Conservation (phyloP, 2,113 vertebrate genomes). For the Theristicus caerulescens region DNA sequence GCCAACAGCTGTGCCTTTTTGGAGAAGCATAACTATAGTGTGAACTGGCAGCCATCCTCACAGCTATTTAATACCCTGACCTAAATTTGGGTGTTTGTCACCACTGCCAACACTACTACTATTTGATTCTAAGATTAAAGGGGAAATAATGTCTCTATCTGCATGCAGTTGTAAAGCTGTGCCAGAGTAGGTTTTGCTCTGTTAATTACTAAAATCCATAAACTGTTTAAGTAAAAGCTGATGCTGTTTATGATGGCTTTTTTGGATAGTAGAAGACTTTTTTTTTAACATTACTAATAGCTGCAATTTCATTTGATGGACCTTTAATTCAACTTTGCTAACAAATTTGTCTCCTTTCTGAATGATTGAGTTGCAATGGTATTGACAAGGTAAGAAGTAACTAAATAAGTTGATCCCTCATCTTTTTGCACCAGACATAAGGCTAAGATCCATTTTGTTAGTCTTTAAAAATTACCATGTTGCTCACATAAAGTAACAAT, state of each 20-base stretch:
- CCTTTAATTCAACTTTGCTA: background rate
- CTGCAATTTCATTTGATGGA: background rate
- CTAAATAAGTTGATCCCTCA: background rate
- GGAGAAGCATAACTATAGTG: background rate
- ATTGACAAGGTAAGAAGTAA: background rate
- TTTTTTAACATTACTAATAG: background rate
- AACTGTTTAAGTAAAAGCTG: background rate
- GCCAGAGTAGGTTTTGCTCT: background rate
- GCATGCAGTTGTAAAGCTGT: background rate
- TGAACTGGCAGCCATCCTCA: background rate
- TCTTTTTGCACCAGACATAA: background rate
- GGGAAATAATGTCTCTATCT: background rate
- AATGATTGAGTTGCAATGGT: background rate
- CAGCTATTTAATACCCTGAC: background rate
- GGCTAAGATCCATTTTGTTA: background rate
- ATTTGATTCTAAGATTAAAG: background rate
- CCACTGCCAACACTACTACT: background rate
- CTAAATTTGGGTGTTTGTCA: background rate
- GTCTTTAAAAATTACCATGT: background rate
- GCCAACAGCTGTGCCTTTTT: background rate
- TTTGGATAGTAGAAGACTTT: background rate
- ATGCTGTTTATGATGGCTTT: background rate
- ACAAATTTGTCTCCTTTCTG: background rate
- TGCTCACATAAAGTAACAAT: background rate
- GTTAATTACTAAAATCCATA: background rate